phyloP scores from a whole-genome alignment of 2,797 vertebrate species.

The Hoplostethus mediterraneus region DNA sequence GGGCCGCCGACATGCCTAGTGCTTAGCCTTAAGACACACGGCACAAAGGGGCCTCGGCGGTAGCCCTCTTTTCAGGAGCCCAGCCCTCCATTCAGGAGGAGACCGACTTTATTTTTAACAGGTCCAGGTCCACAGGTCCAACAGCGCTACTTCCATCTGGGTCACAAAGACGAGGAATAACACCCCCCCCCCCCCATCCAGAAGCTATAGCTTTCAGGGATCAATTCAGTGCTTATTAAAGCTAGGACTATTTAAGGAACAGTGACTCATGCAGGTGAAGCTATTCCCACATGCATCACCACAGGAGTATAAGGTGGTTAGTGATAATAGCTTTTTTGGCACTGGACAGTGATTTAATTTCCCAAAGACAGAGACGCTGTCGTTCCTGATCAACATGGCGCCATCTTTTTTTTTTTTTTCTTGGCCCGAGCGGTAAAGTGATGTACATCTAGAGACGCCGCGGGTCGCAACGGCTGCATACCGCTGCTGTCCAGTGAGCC shows the following conservation, averaged over 20 bases:
- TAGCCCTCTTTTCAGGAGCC: constrained; percentile 43
- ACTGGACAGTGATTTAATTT: constrained; percentile 5
- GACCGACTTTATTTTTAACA: constrained; percentile 48
- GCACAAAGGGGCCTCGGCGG: background rate
- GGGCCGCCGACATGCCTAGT: background rate
- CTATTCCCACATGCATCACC: background rate
- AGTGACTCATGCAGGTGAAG: constrained; percentile 1
- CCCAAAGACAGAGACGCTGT: background rate
- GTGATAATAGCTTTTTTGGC: constrained; percentile 36
- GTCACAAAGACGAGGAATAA: constrained; percentile 67
- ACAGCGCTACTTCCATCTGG: constrained; percentile 74
- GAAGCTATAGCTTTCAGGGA: constrained; percentile 4
- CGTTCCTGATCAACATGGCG: background rate
- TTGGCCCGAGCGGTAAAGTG: background rate
- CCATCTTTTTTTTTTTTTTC: background rate
- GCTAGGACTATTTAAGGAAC: constrained; percentile 29
- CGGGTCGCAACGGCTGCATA: background rate
- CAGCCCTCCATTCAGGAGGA: constrained; percentile 41
- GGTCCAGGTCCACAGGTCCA: constrained; percentile 48
- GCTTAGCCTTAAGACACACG: background rate
- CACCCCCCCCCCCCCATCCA: constrained; percentile 39
- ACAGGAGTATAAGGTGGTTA: background rate
- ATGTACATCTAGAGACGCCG: background rate
- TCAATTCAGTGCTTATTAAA: constrained; percentile 22
- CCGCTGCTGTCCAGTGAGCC: constrained; percentile 9